phyloP scores from a whole-genome alignment of 2,888 invertebrate species.

The Labia minor region DNA sequence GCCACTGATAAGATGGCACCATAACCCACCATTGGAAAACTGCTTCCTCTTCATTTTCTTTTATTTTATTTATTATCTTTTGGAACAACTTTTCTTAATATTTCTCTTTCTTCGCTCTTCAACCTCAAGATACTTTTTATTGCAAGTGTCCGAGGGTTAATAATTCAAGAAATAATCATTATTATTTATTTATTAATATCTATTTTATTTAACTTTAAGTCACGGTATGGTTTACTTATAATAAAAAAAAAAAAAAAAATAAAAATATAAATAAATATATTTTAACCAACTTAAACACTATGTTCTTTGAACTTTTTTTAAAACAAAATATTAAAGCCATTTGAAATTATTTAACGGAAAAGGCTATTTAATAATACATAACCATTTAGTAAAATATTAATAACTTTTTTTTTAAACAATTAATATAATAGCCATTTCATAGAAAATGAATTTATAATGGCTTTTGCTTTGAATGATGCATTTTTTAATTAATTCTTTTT shows the following conservation, averaged over 20 bases:
- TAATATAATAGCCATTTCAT: background rate
- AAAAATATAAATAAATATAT: too few species aligned
- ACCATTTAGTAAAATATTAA: background rate
- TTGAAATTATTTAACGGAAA: background rate
- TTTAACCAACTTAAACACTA: background rate
- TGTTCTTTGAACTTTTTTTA: background rate
- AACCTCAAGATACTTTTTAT: conserved; percentile 13
- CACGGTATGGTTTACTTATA: background rate
- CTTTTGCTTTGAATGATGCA: conserved; percentile 1
- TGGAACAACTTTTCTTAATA: background rate
- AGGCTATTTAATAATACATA: background rate
- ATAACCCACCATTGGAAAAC: background rate
- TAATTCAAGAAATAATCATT: background rate
- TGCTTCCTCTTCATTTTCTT: background rate
- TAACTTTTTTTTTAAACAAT: background rate
- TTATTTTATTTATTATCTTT: too few species aligned
- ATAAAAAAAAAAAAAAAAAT: too few species aligned
- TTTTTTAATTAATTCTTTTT: background rate
- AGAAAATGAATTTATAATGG: background rate
- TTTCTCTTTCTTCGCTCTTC: background rate
- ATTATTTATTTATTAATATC: background rate
- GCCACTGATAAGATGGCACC: background rate
- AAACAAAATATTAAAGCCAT: background rate
- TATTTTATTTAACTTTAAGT: background rate
- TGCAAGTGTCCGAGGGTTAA: conserved; percentile 1